A percentile compares a stretch with the other conserved stretches of the same genome.
Conservation (phyloP, 2,888 invertebrate species). For the Andricus curvator region DNA sequence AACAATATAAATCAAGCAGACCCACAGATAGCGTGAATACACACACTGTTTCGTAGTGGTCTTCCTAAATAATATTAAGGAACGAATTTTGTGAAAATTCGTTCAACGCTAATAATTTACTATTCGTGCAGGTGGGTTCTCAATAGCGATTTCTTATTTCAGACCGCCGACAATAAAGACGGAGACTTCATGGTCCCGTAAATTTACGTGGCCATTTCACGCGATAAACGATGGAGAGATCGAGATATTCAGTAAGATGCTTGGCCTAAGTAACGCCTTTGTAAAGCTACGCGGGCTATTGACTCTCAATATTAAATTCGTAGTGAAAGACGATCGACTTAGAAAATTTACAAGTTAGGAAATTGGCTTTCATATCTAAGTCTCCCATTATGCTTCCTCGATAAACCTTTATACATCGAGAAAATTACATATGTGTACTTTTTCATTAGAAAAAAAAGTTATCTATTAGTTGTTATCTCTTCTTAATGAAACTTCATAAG, state of each 20-base stretch:
- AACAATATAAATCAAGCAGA: too few species aligned
- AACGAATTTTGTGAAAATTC: not conserved
- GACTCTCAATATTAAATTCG: not conserved
- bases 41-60: too few species aligned
- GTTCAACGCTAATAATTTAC: not conserved
- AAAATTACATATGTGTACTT: too few species aligned
- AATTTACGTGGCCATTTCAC: not conserved
- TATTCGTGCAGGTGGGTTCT: not conserved
- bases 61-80: not conserved
- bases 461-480: too few species aligned
- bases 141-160: not conserved
- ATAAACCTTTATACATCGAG: too few species aligned
- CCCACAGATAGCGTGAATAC: too few species aligned
- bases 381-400: not conserved
- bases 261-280: not conserved
- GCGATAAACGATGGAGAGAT: not conserved
- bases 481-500: too few species aligned
- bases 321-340: not conserved
- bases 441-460: too few species aligned
- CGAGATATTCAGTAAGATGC: not conserved
- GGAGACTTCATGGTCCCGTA: not conserved
- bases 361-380: not conserved
- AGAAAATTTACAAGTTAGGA: not conserved
- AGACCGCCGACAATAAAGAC: not conserved
- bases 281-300: not conserved